A percentile compares a stretch with the other conserved stretches of the same genome.
phyloP scores from a whole-genome alignment of 2,888 invertebrate species.

The Noctua pronuba region DNA sequence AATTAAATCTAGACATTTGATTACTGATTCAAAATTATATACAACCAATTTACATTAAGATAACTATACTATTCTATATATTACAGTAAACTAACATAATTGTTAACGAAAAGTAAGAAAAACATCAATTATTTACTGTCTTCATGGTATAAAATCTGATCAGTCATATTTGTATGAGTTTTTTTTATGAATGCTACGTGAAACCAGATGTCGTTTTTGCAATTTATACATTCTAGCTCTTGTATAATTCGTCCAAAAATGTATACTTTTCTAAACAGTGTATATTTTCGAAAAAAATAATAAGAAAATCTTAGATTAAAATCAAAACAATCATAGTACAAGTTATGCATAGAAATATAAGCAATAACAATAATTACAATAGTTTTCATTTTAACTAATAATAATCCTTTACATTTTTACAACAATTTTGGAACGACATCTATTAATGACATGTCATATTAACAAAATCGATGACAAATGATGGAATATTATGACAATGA shows the following conservation, averaged over 20 bases:
- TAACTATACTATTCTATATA: slow-evolving; percentile 72
- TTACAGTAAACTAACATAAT: slow-evolving; percentile 70
- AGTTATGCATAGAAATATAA: slow-evolving; percentile 22
- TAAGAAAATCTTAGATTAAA: not conserved
- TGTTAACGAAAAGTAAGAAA: slow-evolving; percentile 63
- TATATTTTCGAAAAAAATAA: not conserved
- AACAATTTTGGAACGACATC: slow-evolving; percentile 54
- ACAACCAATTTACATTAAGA: slow-evolving; percentile 88
- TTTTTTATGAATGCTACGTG: slow-evolving; percentile 54
- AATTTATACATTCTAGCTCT: slow-evolving; percentile 1
- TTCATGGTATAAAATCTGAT: slow-evolving; percentile 62
- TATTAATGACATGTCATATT: slow-evolving; percentile 61
- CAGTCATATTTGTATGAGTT: slow-evolving; percentile 66
- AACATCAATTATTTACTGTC: slow-evolving; percentile 66
- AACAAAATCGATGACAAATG: slow-evolving; percentile 63
- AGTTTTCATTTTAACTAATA: slow-evolving; percentile 45
- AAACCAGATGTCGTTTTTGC: slow-evolving; percentile 36
- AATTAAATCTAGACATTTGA: slow-evolving; percentile 71
- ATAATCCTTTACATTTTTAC: slow-evolving; percentile 37
- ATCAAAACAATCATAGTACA: slow-evolving; percentile 43
- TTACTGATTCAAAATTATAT: slow-evolving; percentile 83
- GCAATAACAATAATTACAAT: slow-evolving; percentile 31
- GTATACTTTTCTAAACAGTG: not conserved
- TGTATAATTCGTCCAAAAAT: slow-evolving; percentile 6
- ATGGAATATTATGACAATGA: slow-evolving; percentile 63